Evolutionary conservation across 92 coral and sea anemone species (phyloP).

Genomic region (Heteractis magnifica): DNA sequence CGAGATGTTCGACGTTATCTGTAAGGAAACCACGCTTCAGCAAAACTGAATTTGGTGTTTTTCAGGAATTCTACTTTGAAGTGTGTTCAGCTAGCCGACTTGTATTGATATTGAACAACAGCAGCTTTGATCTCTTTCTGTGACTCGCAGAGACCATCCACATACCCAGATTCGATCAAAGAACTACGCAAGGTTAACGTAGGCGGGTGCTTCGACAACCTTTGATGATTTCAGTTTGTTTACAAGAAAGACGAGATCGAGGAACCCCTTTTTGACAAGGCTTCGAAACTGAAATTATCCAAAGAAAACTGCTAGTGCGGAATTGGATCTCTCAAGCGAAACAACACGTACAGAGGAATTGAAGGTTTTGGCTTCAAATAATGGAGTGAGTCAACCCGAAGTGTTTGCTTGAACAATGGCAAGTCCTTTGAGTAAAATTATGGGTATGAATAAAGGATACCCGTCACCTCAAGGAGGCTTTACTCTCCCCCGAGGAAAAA

Average conservation of each 20-base stretch:
- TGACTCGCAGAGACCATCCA: not conserved
- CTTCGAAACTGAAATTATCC: conserved; percentile 23
- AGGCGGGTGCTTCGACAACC: conserved; percentile 1
- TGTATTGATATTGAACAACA: conserved; percentile 25
- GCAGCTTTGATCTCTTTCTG: conserved; percentile 4
- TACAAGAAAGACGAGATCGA: not conserved
- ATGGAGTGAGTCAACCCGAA: not conserved
- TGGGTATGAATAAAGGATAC: conserved; percentile 40
- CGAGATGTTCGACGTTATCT: conserved; percentile 22
- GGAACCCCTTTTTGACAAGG: not conserved
- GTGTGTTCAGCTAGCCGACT: conserved; percentile 7
- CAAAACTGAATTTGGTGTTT: conserved; percentile 7
- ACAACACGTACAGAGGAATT: conserved; percentile 1
- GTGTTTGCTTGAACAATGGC: conserved; percentile 34
- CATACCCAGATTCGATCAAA: not conserved
- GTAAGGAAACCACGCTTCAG: conserved; percentile 31
- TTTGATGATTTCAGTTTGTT: conserved; percentile 7
- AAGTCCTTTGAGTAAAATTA: conserved; percentile 60
- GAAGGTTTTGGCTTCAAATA: not conserved
- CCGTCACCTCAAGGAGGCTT: conserved; percentile 10
- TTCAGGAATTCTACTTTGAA: conserved; percentile 7
- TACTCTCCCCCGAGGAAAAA: conserved; percentile 46
- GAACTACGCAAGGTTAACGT: conserved; percentile 9
- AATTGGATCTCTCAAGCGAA: conserved; percentile 28
- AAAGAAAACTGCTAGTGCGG: not conserved